Percentiles rank a stretch among this genome's conserved stretches.
phyloP scores from a whole-genome alignment of 2,888 invertebrate genomes.

The Nephrotoma flavescens region DNA sequence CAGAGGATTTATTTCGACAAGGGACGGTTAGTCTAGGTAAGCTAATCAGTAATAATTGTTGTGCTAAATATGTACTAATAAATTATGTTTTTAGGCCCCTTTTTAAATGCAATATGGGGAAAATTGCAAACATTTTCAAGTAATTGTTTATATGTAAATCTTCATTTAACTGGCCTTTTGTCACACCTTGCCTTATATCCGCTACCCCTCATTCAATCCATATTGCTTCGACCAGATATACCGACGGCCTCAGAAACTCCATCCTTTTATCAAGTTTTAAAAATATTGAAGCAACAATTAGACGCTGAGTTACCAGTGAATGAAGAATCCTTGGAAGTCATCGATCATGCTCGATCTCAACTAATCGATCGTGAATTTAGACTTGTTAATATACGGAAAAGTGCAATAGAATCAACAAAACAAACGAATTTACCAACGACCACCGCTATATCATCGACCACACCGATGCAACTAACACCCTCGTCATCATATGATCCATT shows the following conservation, averaged over 20 bases:
- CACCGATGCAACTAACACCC: constrained; percentile 28
- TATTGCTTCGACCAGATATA: constrained; percentile 71
- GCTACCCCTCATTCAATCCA: constrained; percentile 73
- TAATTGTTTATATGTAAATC: constrained; percentile 71
- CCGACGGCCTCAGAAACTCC: constrained; percentile 83
- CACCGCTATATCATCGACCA: constrained; percentile 26
- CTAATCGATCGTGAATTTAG: constrained; percentile 66
- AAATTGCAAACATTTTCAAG: constrained; percentile 72
- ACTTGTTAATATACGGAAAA: constrained; percentile 52
- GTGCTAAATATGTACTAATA: background rate
- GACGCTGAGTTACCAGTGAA: constrained; percentile 53
- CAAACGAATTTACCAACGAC: constrained; percentile 18
- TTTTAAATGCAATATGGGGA: constrained; percentile 64
- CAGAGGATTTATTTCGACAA: constrained; percentile 32
- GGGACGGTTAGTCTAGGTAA: constrained; percentile 33
- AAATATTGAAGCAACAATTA: constrained; percentile 69
- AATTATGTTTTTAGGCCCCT: constrained; percentile 42
- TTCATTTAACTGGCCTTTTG: constrained; percentile 75
- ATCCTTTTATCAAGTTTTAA: constrained; percentile 78
- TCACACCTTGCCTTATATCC: constrained; percentile 78
- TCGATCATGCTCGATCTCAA: constrained; percentile 64
- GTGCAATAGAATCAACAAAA: constrained; percentile 35
- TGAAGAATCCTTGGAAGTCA: constrained; percentile 41
- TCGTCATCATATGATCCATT: constrained; percentile 38
- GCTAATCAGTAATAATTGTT: background rate